These are phyloP conservation scores for Sussaba pulchella DNA, from an alignment of 2,888 invertebrate genomes.

Conservation along the genomic window DNA sequence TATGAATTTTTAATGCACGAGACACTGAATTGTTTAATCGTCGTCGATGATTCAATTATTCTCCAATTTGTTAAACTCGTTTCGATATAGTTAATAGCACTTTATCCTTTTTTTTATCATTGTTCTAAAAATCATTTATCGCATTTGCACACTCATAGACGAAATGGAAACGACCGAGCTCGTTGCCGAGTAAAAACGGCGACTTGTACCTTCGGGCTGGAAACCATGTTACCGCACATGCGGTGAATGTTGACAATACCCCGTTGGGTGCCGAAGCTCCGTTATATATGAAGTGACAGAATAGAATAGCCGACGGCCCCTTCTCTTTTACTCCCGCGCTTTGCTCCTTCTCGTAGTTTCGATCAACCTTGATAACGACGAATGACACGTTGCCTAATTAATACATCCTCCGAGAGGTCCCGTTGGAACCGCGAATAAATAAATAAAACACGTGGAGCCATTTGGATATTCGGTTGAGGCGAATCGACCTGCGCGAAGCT, in stretches of 20 bases:
- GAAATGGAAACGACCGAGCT: conserved; percentile 64
- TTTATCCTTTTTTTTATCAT: conserved; percentile 45
- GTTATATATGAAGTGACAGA: conserved; percentile 84
- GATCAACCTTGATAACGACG: conserved; percentile 64
- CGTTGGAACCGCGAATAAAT: too few species aligned
- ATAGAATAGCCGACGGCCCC: conserved; percentile 73
- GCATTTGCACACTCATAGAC: conserved; percentile 55
- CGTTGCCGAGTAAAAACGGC: conserved; percentile 10
- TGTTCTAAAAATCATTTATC: conserved; percentile 17
- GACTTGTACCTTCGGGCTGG: conserved; percentile 81
- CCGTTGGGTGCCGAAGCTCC: conserved; percentile 78
- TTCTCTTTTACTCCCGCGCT: conserved; percentile 67
- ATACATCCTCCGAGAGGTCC: conserved; percentile 19
- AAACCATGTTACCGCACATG: conserved; percentile 84
- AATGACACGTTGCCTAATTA: conserved; percentile 35
- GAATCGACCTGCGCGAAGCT: too few species aligned
- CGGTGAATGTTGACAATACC: conserved; percentile 84
- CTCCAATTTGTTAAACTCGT: background rate
- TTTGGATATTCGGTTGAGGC: too few species aligned
- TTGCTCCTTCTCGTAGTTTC: conserved; percentile 45
- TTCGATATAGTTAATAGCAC: too few species aligned
- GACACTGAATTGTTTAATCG: conserved; percentile 35
- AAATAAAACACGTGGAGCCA: too few species aligned
- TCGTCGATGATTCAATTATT: background rate
- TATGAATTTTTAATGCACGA: conserved; percentile 44